Evolutionary conservation across 2,113 vertebrate genomes (phyloP), one percentile per base, ranked within the genome.

Genomic region (Eonycteris spelaea): DNA sequence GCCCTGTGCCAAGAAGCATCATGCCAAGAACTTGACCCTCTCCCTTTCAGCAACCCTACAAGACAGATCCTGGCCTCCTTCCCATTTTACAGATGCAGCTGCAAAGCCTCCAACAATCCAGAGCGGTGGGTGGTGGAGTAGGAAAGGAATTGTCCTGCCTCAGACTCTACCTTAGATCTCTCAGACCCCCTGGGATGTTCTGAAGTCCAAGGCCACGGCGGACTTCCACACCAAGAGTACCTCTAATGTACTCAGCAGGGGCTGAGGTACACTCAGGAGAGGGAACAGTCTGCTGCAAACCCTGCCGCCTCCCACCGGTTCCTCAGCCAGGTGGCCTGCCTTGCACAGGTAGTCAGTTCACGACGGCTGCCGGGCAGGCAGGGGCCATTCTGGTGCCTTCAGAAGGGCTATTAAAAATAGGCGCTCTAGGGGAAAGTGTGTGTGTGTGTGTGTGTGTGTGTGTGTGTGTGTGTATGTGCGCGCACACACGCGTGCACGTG

Each of bases 1-100:
- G 35, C 63, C 5, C 19, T 3, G 9, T 6, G 30, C 43, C 88
- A 83, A n/a, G 28, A 83, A n/a, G 28, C 1, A 14, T 28, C 65
- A 48, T 2, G 3, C 19, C 0, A 1, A 70, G 67, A 59, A 51
- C 51, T 3, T 16, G 8, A 38, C 2, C 14, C 6, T 16, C 6
- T 40, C 48, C 30, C 33, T 12, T 57, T 28, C 7, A 33, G 35
- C 19, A 33, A 8, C 71, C 53, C 48, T 18, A 6, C 2, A 1
- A 4, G 13, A 57, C 22, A 30, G 45, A 9, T 11, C 6, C 61
- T 6, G 4, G 53, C 51, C 55, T 71, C 16, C 2, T 14, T 30
- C 19, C 83, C 38, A 28, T 45, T 75, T 68, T 24, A 91, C 9
- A 70, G 83, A 51, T 9, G 57, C 0, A 33, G 63, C 28, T 57